Evolutionary conservation across 2,797 vertebrate species (phyloP).

Genomic region (Lutjanus campechanus): DNA sequence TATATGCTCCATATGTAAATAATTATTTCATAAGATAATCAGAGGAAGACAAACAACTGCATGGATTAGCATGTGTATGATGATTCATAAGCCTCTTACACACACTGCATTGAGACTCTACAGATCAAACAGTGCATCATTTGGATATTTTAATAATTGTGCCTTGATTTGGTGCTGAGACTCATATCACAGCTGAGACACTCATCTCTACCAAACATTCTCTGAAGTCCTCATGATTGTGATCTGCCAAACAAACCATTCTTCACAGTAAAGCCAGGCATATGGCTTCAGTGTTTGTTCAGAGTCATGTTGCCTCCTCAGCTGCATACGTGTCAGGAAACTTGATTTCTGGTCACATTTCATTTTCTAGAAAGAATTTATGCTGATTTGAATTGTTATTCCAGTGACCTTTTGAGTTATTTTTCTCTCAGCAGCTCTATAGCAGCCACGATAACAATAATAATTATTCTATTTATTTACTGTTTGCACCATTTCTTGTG

Average conservation of each 20-base stretch:
- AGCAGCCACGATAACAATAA: neutral
- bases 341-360: slow-evolving; percentile 11
- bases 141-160: neutral
- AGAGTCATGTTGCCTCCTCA: neutral
- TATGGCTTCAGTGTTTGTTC: neutral
- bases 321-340: slow-evolving; percentile 4
- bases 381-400: slow-evolving; percentile 5
- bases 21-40: neutral
- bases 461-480: neutral
- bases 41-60: neutral
- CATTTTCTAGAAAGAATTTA: neutral
- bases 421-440: neutral
- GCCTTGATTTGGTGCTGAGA: neutral
- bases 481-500: slow-evolving; percentile 7
- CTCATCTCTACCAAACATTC: neutral
- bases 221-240: neutral
- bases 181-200: neutral
- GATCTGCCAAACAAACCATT: too few relatives aligned
- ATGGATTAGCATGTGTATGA: neutral
- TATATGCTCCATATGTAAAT: neutral
- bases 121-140: neutral
- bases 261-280: neutral
- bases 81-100: neutral
- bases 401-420: neutral
- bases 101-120: neutral